Base-by-base conservation (phyloP, 2,797 vertebrate genomes). In the Hephaestus fuliginosus region DNA sequence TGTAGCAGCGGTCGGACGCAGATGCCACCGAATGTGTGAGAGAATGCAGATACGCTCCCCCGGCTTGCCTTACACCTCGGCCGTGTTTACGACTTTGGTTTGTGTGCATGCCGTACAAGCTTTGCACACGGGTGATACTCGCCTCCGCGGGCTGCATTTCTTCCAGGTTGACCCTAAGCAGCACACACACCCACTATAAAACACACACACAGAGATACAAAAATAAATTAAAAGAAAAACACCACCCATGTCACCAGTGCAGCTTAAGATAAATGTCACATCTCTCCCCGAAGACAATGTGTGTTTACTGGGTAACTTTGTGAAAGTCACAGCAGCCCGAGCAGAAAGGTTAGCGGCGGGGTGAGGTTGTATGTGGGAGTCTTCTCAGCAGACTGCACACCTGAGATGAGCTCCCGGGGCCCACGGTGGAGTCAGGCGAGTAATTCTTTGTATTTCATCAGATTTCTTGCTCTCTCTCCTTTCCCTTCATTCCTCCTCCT, bases 291-390 rank as follows among this genome's bases (percentile, higher is more conserved):
- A 87, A 85, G 89, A 93, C 78, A 77, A 61, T 53, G 69, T 83
- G 84, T 91, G 93, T 93, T 94, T 93, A 90, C 86, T 69, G 87
- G 74, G 79, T 76, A 90, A 91, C 91, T 90, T 88, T 92, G 89
- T 89, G 86, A 93, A 93, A 92, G 92, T 93, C 88, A 89, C 8
- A 79, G 83, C 87, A 91, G 90, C 80, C 84, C 83, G 53, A 89
- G 91, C 90, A 90, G 89, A 92, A 93, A 95, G 93, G 91, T 92
- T 79, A 90, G 88, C 13, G 70, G 18, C 2, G 77, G 80, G 91
- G 92, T 88, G 44, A 77, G 85, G 41, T 69, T 67, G 77, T 80
- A 74, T 84, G 87, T 84, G 86, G 87, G 75, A 74, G 87, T 78
- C 84, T 88, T 88, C 82, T 76, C 88, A 74, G 84, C 85, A 88